phyloP scores from a whole-genome alignment of 2,888 invertebrate genomes.

The Xanthorhoe spadicearia region DNA sequence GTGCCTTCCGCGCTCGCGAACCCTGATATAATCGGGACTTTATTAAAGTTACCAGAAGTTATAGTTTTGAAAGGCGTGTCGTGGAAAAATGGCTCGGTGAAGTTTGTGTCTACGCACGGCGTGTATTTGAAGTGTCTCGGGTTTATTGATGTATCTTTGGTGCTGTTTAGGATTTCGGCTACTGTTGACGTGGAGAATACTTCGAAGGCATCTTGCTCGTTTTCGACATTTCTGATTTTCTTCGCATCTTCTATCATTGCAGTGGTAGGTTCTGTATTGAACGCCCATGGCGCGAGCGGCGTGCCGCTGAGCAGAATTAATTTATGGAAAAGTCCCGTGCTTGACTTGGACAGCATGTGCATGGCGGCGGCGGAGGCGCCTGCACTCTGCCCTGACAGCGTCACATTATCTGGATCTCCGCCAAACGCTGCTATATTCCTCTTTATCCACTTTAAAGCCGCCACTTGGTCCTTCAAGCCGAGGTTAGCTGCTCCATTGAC shows the following conservation, averaged over 20 bases:
- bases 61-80: conserved; percentile 70
- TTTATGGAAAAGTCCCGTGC: conserved; percentile 73
- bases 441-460: conserved; percentile 74
- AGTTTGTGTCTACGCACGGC: conserved; percentile 68
- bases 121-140: conserved; percentile 71
- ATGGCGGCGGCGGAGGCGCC: conserved; percentile 70
- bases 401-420: conserved; percentile 77
- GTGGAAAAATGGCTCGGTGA: conserved; percentile 66
- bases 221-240: conserved; percentile 56
- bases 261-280: conserved; percentile 61
- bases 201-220: conserved; percentile 57
- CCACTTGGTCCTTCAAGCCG: conserved; percentile 74
- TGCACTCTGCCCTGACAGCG: conserved; percentile 75
- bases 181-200: conserved; percentile 58
- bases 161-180: conserved; percentile 57
- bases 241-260: conserved; percentile 64
- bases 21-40: conserved; percentile 72
- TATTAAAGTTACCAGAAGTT: conserved; percentile 64
- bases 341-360: conserved; percentile 68
- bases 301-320: conserved; percentile 72
- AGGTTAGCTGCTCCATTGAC: conserved; percentile 70
- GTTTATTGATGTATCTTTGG: conserved; percentile 63
- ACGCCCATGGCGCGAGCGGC: conserved; percentile 71
- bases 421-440: conserved; percentile 72
- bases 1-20: conserved; percentile 67